Percentiles rank a stretch among this genome's conserved stretches.
Evolutionary conservation across 2,888 invertebrate genomes (phyloP).

Genomic region (Parnassius mnemosyne): DNA sequence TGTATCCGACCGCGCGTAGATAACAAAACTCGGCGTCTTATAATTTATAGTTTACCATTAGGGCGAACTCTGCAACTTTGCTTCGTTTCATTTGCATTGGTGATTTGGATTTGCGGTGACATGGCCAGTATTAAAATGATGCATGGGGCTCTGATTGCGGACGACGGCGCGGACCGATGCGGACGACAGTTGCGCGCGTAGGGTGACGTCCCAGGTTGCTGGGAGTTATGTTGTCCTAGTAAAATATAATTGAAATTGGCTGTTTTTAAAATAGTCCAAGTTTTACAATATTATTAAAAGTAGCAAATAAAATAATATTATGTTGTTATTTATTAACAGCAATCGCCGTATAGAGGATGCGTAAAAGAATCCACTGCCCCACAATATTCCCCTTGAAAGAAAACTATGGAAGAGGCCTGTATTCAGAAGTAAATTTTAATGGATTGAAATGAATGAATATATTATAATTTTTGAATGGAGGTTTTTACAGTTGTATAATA

Average conservation of each 20-base stretch:
- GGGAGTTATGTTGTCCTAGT: conserved; percentile 6
- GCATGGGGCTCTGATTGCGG: conserved; percentile 70
- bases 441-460: too few relatives aligned
- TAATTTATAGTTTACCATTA: conserved; percentile 75
- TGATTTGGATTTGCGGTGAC: conserved; percentile 75
- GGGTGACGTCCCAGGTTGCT: conserved; percentile 13
- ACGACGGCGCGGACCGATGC: conserved; percentile 30
- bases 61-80: conserved; percentile 58
- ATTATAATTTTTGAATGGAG: too few relatives aligned
- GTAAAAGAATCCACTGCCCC: too few relatives aligned
- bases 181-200: conserved; percentile 7
- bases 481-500: too few relatives aligned
- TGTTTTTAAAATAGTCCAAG: too few relatives aligned
- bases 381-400: too few relatives aligned
- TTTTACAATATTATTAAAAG: too few relatives aligned
- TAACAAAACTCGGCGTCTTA: conserved; percentile 67
- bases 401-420: too few relatives aligned
- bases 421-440: too few relatives aligned
- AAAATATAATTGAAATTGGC: not conserved
- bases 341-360: too few relatives aligned
- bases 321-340: too few relatives aligned
- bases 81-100: conserved; percentile 75
- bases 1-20: conserved; percentile 63
- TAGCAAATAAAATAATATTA: too few relatives aligned
- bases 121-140: conserved; percentile 76